Base-by-base conservation (phyloP, 2,113 vertebrate species). In the Bostrychus sinensis region DNA sequence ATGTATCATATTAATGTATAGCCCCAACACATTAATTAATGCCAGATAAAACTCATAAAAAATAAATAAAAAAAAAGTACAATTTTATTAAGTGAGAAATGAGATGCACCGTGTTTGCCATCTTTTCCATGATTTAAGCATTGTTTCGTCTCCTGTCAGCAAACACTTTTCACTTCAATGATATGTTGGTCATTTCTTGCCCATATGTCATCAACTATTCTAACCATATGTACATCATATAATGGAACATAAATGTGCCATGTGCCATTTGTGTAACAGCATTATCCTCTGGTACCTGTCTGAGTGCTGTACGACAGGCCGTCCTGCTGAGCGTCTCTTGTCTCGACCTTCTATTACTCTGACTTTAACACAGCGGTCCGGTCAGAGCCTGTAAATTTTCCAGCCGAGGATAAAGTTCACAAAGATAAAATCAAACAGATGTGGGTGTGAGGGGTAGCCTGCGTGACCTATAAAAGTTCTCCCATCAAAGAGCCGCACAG, bases 381-480 rank as follows among this genome's bases (percentile, higher is more conserved):
- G 94, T 94, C 94, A 94, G 91, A 94, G 93, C 93, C 94, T 94
- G 96, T 99, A 98, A 95, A 98, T 98, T 95, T 94, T 95, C 93
- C 87, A 89, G 92, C 92, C 79, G 92, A 92, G 96, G 95, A 97
- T 96, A 98, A 98, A 98, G 96, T 98, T 98, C 95, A 98, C 94
- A 93, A 93, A 95, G 96, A 98, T 99, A 97, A 99, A 98, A 98
- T 99, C 96, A 96, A 99, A 96, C 97, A 99, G 97, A 99, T 98
- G 97, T 98, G 94, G 91, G 95, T 87, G 91, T 93, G 94, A 94
- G 96, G 94, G 93, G 92, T 95, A 87, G 88, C 95, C 94, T 95
- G 91, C 89, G 87, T 96, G 95, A 96, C 94, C 96, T 94, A 95
- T 95, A 95, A 97, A 98, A 96, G 94, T 92, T 92, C 94, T 96